Conservation (phyloP, 1,140 invertebrate genomes). For the Aphelenchoides avenae region DNA sequence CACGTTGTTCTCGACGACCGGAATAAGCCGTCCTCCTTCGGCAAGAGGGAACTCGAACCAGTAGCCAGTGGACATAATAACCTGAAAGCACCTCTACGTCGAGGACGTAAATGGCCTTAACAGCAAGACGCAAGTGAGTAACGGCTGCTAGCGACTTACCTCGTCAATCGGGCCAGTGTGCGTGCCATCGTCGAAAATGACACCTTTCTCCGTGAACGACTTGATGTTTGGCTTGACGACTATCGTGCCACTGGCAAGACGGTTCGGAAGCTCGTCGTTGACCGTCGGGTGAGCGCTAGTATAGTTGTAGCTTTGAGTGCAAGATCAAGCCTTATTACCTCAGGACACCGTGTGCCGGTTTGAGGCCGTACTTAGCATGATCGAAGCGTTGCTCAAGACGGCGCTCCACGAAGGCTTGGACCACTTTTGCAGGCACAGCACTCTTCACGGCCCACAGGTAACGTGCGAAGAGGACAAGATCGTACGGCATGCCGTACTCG, state of each 20-base stretch:
- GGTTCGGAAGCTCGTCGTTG: slow-evolving; percentile 65
- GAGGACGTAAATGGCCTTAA: background rate
- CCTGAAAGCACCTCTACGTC: slow-evolving; percentile 33
- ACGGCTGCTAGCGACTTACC: slow-evolving; percentile 34
- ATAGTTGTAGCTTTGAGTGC: slow-evolving; percentile 48
- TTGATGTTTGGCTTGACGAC: slow-evolving; percentile 60
- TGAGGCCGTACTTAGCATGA: slow-evolving; percentile 62
- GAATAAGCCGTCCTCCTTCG: slow-evolving; percentile 36
- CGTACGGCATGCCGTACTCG: slow-evolving; percentile 44
- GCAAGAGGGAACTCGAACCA: slow-evolving; percentile 37
- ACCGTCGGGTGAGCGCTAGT: slow-evolving; percentile 63
- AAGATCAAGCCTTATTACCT: slow-evolving; percentile 55
- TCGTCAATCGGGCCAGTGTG: slow-evolving; percentile 50
- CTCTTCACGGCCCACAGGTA: background rate
- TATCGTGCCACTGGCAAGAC: slow-evolving; percentile 63
- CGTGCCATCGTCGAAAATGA: slow-evolving; percentile 60
- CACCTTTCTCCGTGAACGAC: slow-evolving; percentile 59
- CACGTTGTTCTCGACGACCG: slow-evolving; percentile 59
- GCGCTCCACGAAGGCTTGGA: slow-evolving; percentile 46
- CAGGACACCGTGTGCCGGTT: slow-evolving; percentile 61
- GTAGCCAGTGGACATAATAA: slow-evolving; percentile 46
- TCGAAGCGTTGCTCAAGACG: slow-evolving; percentile 60
- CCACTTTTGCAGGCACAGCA: slow-evolving; percentile 9
- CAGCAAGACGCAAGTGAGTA: background rate
- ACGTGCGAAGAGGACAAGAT: slow-evolving; percentile 30